Conservation (phyloP, 2,113 vertebrate species). For the Pluvialis apricaria region DNA sequence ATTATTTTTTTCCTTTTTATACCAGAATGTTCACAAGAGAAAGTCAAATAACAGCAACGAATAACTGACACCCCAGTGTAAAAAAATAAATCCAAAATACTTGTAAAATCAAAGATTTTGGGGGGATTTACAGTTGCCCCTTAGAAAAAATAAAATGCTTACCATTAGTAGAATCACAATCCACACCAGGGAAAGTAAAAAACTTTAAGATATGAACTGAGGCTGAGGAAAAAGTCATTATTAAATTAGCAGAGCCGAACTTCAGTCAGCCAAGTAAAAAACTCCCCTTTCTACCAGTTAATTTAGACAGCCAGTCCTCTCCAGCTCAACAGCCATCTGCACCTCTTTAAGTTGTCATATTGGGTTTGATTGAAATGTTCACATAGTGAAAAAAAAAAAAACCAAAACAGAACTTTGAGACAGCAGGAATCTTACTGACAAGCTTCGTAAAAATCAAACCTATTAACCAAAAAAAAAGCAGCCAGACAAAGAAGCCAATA, state of each 20-base stretch:
- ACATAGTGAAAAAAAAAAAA: neutral
- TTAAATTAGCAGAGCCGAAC: neutral
- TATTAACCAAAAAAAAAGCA: neutral
- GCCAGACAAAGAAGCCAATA: neutral
- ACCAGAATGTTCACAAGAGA: neutral
- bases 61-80: neutral
- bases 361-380: slow-evolving; percentile 18
- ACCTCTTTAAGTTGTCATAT: neutral
- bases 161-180: neutral
- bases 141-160: neutral
- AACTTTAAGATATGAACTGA: neutral
- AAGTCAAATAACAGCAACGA: neutral
- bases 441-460: neutral
- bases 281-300: neutral
- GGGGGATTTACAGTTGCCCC: neutral
- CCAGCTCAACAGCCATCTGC: neutral
- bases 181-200: neutral
- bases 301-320: neutral
- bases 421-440: neutral
- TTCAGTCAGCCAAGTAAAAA: neutral
- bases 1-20: neutral
- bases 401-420: neutral
- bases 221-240: neutral
- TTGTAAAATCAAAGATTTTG: neutral
- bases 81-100: neutral